Evolutionary conservation across 2,888 invertebrate species (phyloP), one percentile per base, ranked within the genome.

Genomic region (Anoplius nigerrimus): DNA sequence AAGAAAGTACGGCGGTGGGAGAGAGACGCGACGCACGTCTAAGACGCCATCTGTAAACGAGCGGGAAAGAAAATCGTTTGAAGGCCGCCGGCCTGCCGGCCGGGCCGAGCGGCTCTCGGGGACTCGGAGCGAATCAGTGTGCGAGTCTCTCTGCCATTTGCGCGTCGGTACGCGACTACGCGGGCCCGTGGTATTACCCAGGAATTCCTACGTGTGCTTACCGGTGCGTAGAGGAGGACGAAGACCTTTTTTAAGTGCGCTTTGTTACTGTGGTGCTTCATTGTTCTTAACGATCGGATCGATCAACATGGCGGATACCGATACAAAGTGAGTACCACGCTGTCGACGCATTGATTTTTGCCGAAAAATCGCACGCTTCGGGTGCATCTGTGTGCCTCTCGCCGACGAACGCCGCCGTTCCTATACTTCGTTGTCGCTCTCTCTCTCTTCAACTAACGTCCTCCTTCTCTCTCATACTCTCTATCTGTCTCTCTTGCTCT

Each of bases 11-110:
- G 34, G 8, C 11, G 11, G 34, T 11, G 34, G 11, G 34, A 34
- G 34, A 34, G 34, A 34, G 34, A 34, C 34, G 34, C 34, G 11
- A 3, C 11, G 34, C 8, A 11, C 1, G 34, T 34, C 34, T 34
- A 34, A 34, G 34, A 79, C 84, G 86, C 83, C 87, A 79, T 84
- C 87, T 87, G 78, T 76, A 84, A 86, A 83, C 80, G 82, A 87
- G 87, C 87, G 87, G 87, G 87, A 87, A 87, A 87, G 86, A 82
- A 81, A 82, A 80, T 69, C 75, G 85, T 87, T 87, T 86, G 86
- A 87, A 87, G 87, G 87, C 86, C 86, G 87, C 84, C 83, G 74
- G 69, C 72, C 74, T 71, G 72, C 70, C 75, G 77, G 75, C 72
- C 75, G 75, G 74, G 78, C 72, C 66, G 69, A 72, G 79, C 72